Evolutionary conservation across 1,140 invertebrate genomes (phyloP).

Genomic region (Pissodes strobi): DNA sequence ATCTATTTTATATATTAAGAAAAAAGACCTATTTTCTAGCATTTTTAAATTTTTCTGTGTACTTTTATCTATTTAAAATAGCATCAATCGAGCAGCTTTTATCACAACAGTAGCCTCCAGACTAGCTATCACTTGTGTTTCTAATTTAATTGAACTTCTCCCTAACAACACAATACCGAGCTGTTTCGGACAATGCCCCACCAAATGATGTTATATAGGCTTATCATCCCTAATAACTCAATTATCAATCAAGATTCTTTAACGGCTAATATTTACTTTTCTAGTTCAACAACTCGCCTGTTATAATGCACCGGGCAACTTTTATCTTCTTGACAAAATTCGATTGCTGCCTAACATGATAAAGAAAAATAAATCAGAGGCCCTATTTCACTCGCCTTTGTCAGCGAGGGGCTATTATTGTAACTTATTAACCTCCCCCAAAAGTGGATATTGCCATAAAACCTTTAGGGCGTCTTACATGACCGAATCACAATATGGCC

Average conservation of each 20-base stretch:
- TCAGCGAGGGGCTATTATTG: slow-evolving; percentile 30
- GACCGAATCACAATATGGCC: slow-evolving; percentile 29
- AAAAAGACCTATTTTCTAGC: no score
- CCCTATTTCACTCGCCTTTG: slow-evolving; percentile 23
- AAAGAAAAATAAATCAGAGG: slow-evolving; percentile 33
- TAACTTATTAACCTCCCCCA: slow-evolving; percentile 33
- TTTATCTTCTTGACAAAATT: slow-evolving; percentile 31
- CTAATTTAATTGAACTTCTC: no score
- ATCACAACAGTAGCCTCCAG: no score
- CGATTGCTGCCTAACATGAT: slow-evolving; percentile 32
- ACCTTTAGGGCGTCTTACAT: slow-evolving; percentile 33
- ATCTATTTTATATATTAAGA: no score
- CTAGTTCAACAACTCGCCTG: slow-evolving; percentile 21
- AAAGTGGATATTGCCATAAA: slow-evolving; percentile 34
- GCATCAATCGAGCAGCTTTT: no score
- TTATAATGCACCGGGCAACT: background rate
- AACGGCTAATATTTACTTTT: slow-evolving; percentile 22
- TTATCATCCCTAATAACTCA: slow-evolving; percentile 12
- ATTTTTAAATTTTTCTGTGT: no score
- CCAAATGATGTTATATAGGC: slow-evolving; percentile 3
- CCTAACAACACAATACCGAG: no score
- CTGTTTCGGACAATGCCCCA: no score
- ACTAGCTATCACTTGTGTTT: no score
- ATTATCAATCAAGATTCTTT: slow-evolving; percentile 19
- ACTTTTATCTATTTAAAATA: no score